A percentile compares a stretch with the other conserved stretches of the same genome.
phyloP scores from a whole-genome alignment of 2,797 vertebrate genomes.

The Schizopygopsis malacanthus region DNA sequence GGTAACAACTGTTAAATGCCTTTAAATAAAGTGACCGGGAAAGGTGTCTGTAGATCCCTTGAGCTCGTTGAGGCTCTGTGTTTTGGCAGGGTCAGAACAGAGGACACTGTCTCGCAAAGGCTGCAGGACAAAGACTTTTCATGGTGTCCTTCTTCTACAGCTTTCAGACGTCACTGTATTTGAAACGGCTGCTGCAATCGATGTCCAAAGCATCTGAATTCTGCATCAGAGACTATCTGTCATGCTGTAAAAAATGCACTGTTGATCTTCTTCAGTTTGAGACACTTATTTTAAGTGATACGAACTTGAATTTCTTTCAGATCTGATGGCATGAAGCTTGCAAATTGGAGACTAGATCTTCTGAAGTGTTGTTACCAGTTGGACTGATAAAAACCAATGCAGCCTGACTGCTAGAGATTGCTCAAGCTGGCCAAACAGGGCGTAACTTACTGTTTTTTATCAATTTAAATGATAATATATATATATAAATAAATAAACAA shows the following conservation, averaged over 20 bases:
- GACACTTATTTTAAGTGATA: not conserved
- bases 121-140: conserved; percentile 18
- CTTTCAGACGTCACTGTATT: not conserved
- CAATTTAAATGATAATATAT: too few species aligned
- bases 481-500: too few species aligned
- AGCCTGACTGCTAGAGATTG: not conserved
- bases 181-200: not conserved
- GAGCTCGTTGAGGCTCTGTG: conserved; percentile 19
- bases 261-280: conserved; percentile 2
- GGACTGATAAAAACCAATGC: not conserved
- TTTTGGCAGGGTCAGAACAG: conserved; percentile 40
- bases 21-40: conserved; percentile 30
- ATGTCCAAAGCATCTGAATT: not conserved
- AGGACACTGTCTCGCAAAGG: conserved; percentile 7
- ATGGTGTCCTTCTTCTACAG: not conserved
- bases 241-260: conserved; percentile 11
- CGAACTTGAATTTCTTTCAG: not conserved
- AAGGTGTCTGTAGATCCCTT: conserved; percentile 13
- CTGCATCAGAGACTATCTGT: not conserved
- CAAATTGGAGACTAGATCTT: not conserved
- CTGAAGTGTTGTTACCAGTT: not conserved
- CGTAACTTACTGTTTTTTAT: too few species aligned
- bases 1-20: not conserved
- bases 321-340: not conserved
- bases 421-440: not conserved